Percentiles rank a stretch among this genome's conserved stretches.
These are phyloP conservation scores for Rhabdornis inornatus DNA, from an alignment of 2,113 vertebrate genomes.

Conservation along the genomic window DNA sequence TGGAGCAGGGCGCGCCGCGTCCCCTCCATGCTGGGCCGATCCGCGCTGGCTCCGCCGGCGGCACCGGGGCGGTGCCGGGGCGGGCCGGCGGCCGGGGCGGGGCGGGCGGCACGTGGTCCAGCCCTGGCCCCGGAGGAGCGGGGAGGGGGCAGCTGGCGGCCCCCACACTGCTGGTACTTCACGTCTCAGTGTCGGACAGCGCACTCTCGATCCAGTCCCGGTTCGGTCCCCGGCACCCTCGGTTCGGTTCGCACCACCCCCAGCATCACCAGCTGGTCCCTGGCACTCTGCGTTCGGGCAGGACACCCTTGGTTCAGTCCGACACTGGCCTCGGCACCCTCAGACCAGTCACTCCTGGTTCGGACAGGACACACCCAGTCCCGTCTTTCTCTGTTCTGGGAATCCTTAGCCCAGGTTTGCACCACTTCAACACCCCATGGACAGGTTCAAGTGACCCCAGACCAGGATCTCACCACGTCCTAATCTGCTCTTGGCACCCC, in stretches of 20 bases:
- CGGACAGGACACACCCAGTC: rapidly evolving
- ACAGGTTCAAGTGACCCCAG: background rate
- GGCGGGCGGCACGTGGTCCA: background rate
- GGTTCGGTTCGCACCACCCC: background rate
- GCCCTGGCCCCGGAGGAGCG: background rate
- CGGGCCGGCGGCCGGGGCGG: background rate
- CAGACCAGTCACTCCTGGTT: background rate
- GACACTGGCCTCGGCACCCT: background rate
- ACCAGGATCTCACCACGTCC: background rate
- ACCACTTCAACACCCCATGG: rapidly evolving
- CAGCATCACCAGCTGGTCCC: background rate
- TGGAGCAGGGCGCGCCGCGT: background rate
- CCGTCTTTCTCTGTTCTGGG: background rate
- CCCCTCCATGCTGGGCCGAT: constrained; percentile 47
- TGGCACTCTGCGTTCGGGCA: background rate
- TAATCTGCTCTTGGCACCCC: background rate
- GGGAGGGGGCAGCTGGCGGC: background rate
- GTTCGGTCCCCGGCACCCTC: no score
- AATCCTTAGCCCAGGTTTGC: background rate
- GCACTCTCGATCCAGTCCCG: rapidly evolving
- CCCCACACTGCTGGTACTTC: background rate
- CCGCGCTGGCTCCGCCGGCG: background rate
- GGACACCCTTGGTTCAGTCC: background rate
- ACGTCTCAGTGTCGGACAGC: background rate
- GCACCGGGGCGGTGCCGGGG: background rate